A percentile compares a stretch with the other conserved stretches of the same genome.
These are phyloP conservation scores for Petrocephalus zakoni DNA, from an alignment of 2,113 vertebrate species.

Conservation along the genomic window DNA sequence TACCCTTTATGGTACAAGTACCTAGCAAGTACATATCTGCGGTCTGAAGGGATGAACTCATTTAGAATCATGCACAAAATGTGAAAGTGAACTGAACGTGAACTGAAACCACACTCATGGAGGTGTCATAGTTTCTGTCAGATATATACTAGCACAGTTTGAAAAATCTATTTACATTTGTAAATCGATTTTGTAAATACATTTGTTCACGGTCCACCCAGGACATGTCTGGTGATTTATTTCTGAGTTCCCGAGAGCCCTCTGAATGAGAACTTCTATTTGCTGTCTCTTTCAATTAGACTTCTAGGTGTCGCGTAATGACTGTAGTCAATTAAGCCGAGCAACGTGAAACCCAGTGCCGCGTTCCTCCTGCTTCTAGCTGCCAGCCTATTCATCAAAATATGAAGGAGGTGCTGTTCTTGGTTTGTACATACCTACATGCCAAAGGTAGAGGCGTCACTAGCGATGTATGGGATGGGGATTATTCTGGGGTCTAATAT, in stretches of 20 bases:
- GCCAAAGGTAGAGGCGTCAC: not conserved
- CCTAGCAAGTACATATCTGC: not conserved
- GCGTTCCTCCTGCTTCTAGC: not conserved
- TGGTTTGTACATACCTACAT: not conserved
- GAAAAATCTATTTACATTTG: not conserved
- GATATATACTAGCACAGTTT: not conserved
- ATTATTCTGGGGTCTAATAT: not conserved
- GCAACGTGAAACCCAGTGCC: not conserved
- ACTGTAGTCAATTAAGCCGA: not conserved
- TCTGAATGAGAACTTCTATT: not conserved
- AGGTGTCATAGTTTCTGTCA: not conserved
- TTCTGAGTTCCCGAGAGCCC: not conserved
- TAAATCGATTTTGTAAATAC: not conserved
- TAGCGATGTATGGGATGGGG: not conserved
- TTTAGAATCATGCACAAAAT: not conserved
- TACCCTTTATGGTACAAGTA: too few relatives aligned
- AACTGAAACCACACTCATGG: not conserved
- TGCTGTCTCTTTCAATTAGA: not conserved
- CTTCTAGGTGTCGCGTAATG: not conserved
- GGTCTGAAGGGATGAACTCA: not conserved
- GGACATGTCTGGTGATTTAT: not conserved
- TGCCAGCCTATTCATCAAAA: not conserved
- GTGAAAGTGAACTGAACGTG: not conserved
- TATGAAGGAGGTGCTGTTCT: not conserved
- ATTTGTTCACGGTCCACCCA: not conserved